Conservation (phyloP, 2,113 vertebrate species). For the Miniopterus natalensis region DNA sequence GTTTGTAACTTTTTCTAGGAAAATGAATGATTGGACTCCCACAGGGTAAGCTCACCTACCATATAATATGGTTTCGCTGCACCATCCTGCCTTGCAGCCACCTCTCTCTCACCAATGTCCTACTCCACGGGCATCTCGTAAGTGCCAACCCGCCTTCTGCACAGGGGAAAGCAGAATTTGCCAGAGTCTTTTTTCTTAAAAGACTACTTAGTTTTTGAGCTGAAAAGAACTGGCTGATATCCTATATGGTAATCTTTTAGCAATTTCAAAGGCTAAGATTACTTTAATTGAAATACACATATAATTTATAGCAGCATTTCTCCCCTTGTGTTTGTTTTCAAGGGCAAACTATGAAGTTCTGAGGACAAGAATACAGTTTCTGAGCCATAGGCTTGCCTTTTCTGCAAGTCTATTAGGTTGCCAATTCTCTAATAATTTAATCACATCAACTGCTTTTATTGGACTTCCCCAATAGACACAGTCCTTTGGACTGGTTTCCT, state of each 20-base stretch:
- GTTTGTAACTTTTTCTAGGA: neutral
- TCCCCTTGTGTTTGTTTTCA: conserved; percentile 45
- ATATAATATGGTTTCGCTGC: neutral
- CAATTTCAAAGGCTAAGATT: conserved; percentile 20
- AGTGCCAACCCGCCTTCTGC: neutral
- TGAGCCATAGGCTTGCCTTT: neutral
- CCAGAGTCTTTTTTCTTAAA: neutral
- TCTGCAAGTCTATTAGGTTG: neutral
- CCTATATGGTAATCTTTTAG: neutral
- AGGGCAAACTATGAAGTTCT: neutral
- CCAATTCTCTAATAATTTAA: neutral
- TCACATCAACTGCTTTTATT: neutral
- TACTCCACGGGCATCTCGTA: rapidly evolving
- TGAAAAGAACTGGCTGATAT: neutral
- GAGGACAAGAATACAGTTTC: neutral
- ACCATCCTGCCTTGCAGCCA: neutral
- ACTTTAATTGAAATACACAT: neutral
- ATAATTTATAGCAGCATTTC: neutral
- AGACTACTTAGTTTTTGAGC: neutral
- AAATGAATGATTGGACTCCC: neutral
- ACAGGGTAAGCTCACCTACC: neutral
- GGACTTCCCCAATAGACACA: neutral
- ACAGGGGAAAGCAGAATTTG: neutral
- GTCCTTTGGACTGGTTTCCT: neutral
- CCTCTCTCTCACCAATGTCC: neutral